Percentiles rank a stretch among this genome's conserved stretches.
phyloP scores from a whole-genome alignment of 2,797 vertebrate species.

The Poliocrania exsul region DNA sequence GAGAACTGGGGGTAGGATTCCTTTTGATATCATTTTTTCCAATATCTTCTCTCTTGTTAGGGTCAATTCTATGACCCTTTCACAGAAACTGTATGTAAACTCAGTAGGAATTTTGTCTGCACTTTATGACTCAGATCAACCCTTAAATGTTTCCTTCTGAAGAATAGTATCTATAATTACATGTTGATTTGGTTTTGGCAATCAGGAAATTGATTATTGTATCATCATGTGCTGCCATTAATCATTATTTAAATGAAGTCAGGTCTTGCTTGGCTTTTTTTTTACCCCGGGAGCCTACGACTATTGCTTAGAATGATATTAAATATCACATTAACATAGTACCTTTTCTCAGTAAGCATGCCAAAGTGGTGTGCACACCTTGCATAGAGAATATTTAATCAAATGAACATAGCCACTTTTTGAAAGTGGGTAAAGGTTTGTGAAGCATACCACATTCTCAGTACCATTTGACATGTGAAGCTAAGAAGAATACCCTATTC shows the following conservation, averaged over 20 bases:
- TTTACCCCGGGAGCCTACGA: not conserved
- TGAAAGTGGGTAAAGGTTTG: not conserved
- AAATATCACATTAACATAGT: not conserved
- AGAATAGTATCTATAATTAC: not conserved
- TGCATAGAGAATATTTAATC: not conserved
- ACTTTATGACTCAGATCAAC: not conserved
- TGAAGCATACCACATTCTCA: not conserved
- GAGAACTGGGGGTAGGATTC: not conserved
- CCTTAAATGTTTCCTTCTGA: not conserved
- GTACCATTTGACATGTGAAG: not conserved
- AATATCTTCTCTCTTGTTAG: not conserved
- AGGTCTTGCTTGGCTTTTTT: too few species aligned
- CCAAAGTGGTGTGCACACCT: not conserved
- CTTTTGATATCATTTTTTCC: not conserved
- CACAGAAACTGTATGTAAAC: not conserved
- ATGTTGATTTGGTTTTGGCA: not conserved
- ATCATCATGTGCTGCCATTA: not conserved
- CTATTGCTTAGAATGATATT: not conserved
- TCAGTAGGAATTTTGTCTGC: not conserved
- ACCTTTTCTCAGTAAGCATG: not conserved
- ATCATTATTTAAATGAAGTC: not conserved
- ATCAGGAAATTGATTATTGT: not conserved
- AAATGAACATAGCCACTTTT: rapidly evolving
- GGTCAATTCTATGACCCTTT: not conserved
- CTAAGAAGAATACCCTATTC: not conserved